A percentile compares a stretch with the other conserved stretches of the same genome.
Evolutionary conservation across 2,113 vertebrate species (phyloP).

Genomic region (Ptilonorhynchus violaceus): DNA sequence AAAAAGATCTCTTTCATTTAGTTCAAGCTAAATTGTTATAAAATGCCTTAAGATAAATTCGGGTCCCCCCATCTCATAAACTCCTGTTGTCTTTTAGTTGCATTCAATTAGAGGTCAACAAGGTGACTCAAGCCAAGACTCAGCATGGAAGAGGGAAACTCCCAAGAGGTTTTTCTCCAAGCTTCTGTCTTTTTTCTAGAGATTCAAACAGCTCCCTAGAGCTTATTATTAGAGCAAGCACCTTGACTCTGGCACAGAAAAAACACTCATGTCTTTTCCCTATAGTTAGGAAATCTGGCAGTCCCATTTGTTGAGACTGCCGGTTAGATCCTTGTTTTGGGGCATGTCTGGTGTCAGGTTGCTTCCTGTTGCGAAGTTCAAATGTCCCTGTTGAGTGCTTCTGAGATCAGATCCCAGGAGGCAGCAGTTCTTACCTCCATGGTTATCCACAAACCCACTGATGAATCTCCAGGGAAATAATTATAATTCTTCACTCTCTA

Average conservation of each 20-base stretch:
- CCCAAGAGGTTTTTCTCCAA: not conserved
- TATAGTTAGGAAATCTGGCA: not conserved
- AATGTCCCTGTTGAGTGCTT: not conserved
- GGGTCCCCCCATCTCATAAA: not conserved
- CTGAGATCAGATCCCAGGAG: not conserved
- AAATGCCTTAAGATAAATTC: not conserved
- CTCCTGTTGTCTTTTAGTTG: not conserved
- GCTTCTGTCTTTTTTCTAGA: not conserved
- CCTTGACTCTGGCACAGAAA: not conserved
- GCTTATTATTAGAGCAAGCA: not conserved
- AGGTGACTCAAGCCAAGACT: not conserved
- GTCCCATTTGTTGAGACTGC: not conserved
- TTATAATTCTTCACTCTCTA: not conserved
- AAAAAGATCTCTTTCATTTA: not conserved
- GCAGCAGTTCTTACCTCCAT: not conserved
- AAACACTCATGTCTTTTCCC: not conserved
- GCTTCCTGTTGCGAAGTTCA: not conserved
- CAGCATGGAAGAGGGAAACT: not conserved
- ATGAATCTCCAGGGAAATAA: not conserved
- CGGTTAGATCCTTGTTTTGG: not conserved
- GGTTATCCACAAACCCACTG: not conserved
- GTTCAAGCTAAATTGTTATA: not conserved
- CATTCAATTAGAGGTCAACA: not conserved
- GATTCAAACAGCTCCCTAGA: not conserved
- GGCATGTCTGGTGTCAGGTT: not conserved